Evolutionary conservation across 1,140 invertebrate species (phyloP), one percentile per base, ranked within the genome.

Genomic region (Colletes gigas): DNA sequence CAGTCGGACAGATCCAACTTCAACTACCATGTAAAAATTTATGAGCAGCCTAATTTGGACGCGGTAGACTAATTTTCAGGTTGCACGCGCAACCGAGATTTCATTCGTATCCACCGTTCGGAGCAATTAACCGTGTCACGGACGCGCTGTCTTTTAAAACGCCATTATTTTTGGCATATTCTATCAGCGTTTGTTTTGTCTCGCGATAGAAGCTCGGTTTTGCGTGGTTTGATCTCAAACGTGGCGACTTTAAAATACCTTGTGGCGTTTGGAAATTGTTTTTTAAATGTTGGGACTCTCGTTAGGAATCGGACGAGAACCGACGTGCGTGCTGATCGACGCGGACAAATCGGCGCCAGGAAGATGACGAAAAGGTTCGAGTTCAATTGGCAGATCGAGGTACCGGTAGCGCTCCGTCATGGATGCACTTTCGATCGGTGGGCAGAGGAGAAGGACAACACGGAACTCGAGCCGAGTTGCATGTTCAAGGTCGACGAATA

Each of bases 361-460:
- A 93, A 88, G 83, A 99, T 99, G 98, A 99, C 99, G 85, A 99
- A 99, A 93, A 97, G 97, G 92, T 99, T 98, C 94, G 98, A 99
- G 89, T 99, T 99, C 95, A 98, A 98, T 94, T 99, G 99, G 99
- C 97, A 97, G 90, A 97, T 98, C 84, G 96, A 97, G 68, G 97
- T 99, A 69, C 98, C 98, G 52, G 96, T 98, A 89, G 94, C 95
- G 41, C 94, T 99, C 21, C 95, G 98, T 54, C 95, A 96, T 83
- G 99, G 97, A 72, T 96, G 95, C 73, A 93, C 96, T 8, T 98
- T 99, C 92, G 99, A 99, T 94, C 95, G 98, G 84, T 99, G 98
- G 98, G 98, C 98, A 76, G 99, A 99, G 93, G 98, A 98, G 90
- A 98, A 98, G 92, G 98, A 98, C 93, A 97, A 97, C 88, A 96